Evolutionary conservation across 1,140 invertebrate genomes (phyloP).

Genomic region (Bombus pascuorum): DNA sequence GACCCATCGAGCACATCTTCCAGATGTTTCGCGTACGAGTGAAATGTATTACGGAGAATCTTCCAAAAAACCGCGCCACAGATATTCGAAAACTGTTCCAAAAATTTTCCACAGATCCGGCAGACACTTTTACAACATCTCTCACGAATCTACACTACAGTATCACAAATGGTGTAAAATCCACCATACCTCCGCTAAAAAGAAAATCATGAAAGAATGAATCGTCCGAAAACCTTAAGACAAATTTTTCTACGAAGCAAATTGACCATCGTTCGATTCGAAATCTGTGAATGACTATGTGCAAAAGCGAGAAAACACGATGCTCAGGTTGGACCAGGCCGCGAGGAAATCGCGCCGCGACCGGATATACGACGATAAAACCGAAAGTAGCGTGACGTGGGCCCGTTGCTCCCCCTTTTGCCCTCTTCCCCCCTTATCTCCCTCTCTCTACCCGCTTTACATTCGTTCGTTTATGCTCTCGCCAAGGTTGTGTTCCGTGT

Average conservation of each 20-base stretch:
- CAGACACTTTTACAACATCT: neutral
- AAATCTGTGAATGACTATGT: neutral
- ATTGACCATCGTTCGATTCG: neutral
- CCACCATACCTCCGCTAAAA: too few relatives aligned
- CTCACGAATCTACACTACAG: too few relatives aligned
- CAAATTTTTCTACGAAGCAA: neutral
- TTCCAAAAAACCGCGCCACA: neutral
- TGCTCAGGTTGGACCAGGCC: neutral
- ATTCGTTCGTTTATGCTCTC: conserved; percentile 66
- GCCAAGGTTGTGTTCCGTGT: conserved; percentile 72
- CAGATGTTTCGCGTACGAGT: neutral
- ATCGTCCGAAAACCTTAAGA: accelerated
- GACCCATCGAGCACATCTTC: neutral
- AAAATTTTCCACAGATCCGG: neutral
- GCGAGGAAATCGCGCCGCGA: conserved; percentile 58
- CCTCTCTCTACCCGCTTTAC: neutral
- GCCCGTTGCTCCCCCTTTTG: conserved; percentile 31
- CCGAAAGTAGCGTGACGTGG: conserved; percentile 69
- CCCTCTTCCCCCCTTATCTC: neutral
- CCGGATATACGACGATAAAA: conserved; percentile 72
- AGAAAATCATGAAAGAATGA: too few relatives aligned
- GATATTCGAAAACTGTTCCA: neutral
- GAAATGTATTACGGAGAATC: neutral
- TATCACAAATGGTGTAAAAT: too few relatives aligned
- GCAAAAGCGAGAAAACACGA: neutral